A percentile compares a stretch with the other conserved stretches of the same genome.
These are phyloP conservation scores for Nansenia antarctica DNA, from an alignment of 2,113 vertebrate species.

Conservation along the genomic window DNA sequence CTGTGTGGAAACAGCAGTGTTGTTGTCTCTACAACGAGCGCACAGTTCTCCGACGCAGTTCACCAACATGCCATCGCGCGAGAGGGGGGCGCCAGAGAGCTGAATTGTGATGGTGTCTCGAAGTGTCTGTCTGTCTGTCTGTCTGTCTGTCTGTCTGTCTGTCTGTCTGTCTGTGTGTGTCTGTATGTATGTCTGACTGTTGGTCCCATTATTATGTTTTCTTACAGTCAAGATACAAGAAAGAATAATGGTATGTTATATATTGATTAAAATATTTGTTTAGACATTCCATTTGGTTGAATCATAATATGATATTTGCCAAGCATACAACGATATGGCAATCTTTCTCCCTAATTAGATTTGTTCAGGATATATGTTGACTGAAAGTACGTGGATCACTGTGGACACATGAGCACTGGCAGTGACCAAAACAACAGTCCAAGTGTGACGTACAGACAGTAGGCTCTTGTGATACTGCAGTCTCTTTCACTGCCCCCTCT, in stretches of 20 bases:
- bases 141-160: not conserved
- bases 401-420: conserved; percentile 32
- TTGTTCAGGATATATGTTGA: not conserved
- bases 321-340: too few relatives aligned
- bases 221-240: too few relatives aligned
- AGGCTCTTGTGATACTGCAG: conserved; percentile 43
- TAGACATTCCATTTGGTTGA: too few relatives aligned
- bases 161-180: too few relatives aligned
- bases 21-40: conserved; percentile 73
- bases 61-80: conserved; percentile 39
- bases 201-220: too few relatives aligned
- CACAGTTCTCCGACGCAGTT: conserved; percentile 51
- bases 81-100: conserved; percentile 60
- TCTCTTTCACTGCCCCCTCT: conserved; percentile 20
- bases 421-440: conserved; percentile 16
- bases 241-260: too few relatives aligned
- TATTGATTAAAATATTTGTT: too few relatives aligned
- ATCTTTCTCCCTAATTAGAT: not conserved
- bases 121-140: not conserved
- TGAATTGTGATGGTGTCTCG: conserved; percentile 8
- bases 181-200: too few relatives aligned
- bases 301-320: too few relatives aligned
- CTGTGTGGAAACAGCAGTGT: conserved; percentile 71
- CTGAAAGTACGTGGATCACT: conserved; percentile 20
- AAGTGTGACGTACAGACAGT: conserved; percentile 37